Conservation (phyloP, 1,140 invertebrate genomes). For the Psix sp. region DNA sequence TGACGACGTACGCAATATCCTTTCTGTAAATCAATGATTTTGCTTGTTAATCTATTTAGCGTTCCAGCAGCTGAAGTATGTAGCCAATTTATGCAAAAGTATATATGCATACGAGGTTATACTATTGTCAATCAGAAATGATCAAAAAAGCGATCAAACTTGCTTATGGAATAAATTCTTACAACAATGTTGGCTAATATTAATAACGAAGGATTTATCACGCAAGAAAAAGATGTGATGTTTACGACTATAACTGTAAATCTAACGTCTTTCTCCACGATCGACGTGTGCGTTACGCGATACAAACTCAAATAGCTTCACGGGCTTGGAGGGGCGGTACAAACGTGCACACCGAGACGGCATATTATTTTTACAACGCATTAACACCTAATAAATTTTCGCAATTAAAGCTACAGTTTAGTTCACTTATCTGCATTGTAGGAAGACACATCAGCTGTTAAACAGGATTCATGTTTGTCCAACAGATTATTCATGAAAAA, state of each 20-base stretch:
- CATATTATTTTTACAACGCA: constrained; percentile 55
- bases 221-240: constrained; percentile 45
- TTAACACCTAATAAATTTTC: constrained; percentile 58
- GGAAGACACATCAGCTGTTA: background rate
- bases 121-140: constrained; percentile 32
- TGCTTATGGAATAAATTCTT: too few relatives aligned
- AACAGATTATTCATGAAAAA: constrained; percentile 36
- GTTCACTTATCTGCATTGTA: too few relatives aligned
- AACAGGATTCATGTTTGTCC: too few relatives aligned
- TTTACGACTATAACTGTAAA: constrained; percentile 42
- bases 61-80: too few relatives aligned
- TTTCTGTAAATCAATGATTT: constrained; percentile 44
- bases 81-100: constrained; percentile 16
- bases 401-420: constrained; percentile 38
- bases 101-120: constrained; percentile 23
- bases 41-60: constrained; percentile 43
- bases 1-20: constrained; percentile 42
- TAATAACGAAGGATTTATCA: constrained; percentile 31
- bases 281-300: constrained; percentile 26
- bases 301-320: too few relatives aligned
- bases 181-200: constrained; percentile 27
- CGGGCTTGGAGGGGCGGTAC: constrained; percentile 36
- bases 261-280: constrained; percentile 38
- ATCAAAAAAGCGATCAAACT: too few relatives aligned
- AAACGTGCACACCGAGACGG: constrained; percentile 18